A percentile compares a stretch with the other conserved stretches of the same genome.
Evolutionary conservation across 1,140 invertebrate species (phyloP).

Genomic region (Papilio dardanus): DNA sequence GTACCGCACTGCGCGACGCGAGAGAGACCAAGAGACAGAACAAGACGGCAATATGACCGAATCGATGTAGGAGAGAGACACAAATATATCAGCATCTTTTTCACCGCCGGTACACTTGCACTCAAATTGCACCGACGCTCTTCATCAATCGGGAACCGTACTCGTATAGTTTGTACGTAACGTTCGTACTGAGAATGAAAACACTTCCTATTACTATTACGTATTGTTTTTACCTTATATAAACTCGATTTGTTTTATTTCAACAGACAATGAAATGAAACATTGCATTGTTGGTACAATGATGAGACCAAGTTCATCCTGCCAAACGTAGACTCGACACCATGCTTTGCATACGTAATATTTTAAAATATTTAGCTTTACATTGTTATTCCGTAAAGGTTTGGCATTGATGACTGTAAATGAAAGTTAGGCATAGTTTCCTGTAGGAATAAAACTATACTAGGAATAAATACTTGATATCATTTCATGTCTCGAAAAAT

Average conservation of each 20-base stretch:
- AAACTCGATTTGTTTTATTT: conserved; percentile 10
- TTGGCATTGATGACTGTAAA: not conserved
- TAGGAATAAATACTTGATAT: too few relatives aligned
- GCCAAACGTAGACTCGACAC: not conserved
- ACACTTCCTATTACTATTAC: conserved; percentile 9
- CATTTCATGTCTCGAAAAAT: not conserved
- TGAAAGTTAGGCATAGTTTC: not conserved
- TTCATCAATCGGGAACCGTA: conserved; percentile 46
- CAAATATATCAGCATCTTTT: conserved; percentile 46
- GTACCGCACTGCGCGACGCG: conserved; percentile 69
- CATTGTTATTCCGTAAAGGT: conserved; percentile 6
- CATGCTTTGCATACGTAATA: not conserved
- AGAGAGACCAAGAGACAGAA: conserved; percentile 52
- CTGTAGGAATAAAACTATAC: not conserved
- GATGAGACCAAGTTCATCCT: not conserved
- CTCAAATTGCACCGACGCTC: conserved; percentile 58
- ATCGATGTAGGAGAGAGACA: conserved; percentile 68
- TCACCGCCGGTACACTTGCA: conserved; percentile 64
- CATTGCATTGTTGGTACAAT: not conserved
- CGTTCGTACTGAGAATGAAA: conserved; percentile 32
- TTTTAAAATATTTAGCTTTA: not conserved
- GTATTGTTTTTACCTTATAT: conserved; percentile 19
- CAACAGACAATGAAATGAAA: not conserved
- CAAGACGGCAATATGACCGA: conserved; percentile 59
- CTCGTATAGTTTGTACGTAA: conserved; percentile 34